These are phyloP conservation scores for Leptoclinus maculatus DNA, from an alignment of 2,797 vertebrate genomes.

Conservation along the genomic window DNA sequence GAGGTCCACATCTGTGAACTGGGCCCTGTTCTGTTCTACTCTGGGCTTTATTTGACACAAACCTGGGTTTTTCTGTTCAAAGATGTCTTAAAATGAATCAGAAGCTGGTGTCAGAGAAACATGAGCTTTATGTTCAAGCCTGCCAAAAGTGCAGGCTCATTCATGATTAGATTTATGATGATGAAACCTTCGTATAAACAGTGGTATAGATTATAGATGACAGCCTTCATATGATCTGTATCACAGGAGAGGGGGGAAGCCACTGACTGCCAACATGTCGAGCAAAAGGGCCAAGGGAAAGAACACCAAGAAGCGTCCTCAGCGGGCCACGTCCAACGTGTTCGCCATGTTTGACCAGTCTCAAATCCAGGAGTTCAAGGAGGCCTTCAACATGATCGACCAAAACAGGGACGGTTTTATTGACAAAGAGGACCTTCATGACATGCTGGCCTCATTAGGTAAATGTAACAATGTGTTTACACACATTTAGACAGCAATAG, in stretches of 20 bases:
- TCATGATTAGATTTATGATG: not conserved
- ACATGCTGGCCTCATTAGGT: conserved; percentile 97
- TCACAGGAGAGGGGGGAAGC: conserved; percentile 40
- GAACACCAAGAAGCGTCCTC: conserved; percentile 96
- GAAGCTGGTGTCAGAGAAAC: not conserved
- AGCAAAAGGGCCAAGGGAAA: conserved; percentile 97
- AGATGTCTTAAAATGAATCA: not conserved
- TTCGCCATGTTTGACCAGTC: conserved; percentile 98
- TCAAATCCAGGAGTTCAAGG: conserved; percentile 98
- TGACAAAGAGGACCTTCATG: conserved; percentile 96
- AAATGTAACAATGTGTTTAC: conserved; percentile 32
- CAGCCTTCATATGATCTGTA: not conserved
- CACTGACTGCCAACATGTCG: conserved; percentile 85
- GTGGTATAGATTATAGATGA: not conserved
- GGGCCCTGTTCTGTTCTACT: not conserved
- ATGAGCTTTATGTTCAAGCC: not conserved
- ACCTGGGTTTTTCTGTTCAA: not conserved
- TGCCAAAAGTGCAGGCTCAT: not conserved
- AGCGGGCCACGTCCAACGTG: conserved; percentile 95
- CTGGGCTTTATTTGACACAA: not conserved
- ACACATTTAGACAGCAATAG: not conserved
- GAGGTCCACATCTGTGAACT: not conserved
- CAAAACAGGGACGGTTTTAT: conserved; percentile 98
- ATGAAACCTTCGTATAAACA: not conserved
- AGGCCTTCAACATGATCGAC: conserved; percentile 99